Conservation (phyloP, 23 tunicate genomes). For the Ciona savignyi region DNA sequence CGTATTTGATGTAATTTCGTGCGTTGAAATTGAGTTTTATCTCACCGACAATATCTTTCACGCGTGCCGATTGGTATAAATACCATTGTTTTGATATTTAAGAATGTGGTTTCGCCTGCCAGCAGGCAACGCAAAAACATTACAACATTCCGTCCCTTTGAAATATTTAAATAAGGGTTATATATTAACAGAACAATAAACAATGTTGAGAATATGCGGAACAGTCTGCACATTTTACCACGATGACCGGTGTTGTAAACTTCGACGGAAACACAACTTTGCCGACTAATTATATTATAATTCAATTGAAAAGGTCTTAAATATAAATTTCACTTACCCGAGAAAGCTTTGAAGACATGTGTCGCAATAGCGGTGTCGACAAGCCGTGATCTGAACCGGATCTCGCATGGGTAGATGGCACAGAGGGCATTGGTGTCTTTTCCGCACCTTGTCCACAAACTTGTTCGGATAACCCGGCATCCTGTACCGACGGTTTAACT, state of each 20-base stretch:
- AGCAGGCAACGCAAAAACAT: too few relatives aligned
- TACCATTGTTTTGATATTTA: too few relatives aligned
- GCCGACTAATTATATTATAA: too few relatives aligned
- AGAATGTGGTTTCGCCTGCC: too few relatives aligned
- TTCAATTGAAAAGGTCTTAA: background rate
- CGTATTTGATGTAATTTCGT: background rate
- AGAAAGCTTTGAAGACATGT: slow-evolving; percentile 85
- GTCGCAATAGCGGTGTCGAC: slow-evolving; percentile 86
- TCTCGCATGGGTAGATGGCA: slow-evolving; percentile 85
- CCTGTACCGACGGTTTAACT: background rate
- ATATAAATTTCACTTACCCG: slow-evolving; percentile 49
- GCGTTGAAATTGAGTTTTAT: too few relatives aligned
- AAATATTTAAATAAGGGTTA: background rate
- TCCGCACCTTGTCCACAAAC: slow-evolving; percentile 85
- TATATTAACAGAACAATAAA: too few relatives aligned
- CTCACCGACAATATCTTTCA: too few relatives aligned
- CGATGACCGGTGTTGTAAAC: too few relatives aligned
- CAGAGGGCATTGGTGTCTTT: slow-evolving; percentile 84
- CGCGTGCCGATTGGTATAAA: too few relatives aligned
- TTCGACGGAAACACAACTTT: too few relatives aligned
- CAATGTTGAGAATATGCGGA: too few relatives aligned
- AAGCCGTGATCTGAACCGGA: slow-evolving; percentile 87
- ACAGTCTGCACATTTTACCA: too few relatives aligned
- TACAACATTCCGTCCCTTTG: background rate
- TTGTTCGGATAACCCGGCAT: slow-evolving; percentile 89